Evolutionary conservation across 1,140 invertebrate genomes (phyloP), one percentile per base, ranked within the genome.

Genomic region (Drosophila bifasciata): DNA sequence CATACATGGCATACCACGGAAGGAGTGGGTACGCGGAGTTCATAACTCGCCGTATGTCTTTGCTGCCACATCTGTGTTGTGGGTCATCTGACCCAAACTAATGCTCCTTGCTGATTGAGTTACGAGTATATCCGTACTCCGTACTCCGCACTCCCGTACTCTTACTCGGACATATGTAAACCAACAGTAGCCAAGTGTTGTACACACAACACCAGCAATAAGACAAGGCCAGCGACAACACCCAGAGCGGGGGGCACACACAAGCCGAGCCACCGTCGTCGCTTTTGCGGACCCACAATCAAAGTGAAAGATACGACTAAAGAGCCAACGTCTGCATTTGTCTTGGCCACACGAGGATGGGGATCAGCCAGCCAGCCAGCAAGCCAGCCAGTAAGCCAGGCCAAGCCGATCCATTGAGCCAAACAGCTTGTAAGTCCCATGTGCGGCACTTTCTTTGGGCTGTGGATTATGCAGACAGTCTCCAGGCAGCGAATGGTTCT

Each of bases 221-320:
- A 57, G 63, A 80, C 61, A 51, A 53, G 55, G 67, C 43, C 72
- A 71, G 48, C 50, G 57, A 61, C 49, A 49, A 56, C 36, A 64
- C 52, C 41, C 48, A 61, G 23, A 13, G 1, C 19, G 23, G 23
- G 23, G 52, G 63, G 48, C 64, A 63, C 60, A 63, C 60, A 61
- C 23, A 7, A 23, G 21, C 21, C 67, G 53, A 70, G 72, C 74
- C 74, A 60, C 7, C 44, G 63, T 68, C 45, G 62, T 41, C 40
- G 21, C 39, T 40, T 40, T 21, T 45, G 25, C 56, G 28, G 67
- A 76, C 67, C 66, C 77, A 75, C 83, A 86, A 88, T 88, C 81
- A 86, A 83, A 86, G 81, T 85, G 81, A 85, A 86, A 85, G 81
- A 85, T 85, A 85, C 81, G 81, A 72, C 81, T 85, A 85, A 85